Conservation (phyloP, 2,113 vertebrate genomes). For the Eptatretus burgeri region DNA sequence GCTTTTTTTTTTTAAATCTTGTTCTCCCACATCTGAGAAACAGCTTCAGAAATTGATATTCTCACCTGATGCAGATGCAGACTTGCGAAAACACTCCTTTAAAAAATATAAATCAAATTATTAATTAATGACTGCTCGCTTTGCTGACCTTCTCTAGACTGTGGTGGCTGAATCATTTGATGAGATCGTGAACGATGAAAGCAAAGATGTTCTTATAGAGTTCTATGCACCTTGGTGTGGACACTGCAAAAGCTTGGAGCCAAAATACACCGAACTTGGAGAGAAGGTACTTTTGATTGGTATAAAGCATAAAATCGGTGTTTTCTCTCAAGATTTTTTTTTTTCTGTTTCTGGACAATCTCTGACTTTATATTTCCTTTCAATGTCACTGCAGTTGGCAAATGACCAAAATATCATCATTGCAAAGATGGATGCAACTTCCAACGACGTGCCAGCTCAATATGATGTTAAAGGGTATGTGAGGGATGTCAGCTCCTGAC, state of each 20-base stretch:
- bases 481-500: not conserved
- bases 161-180: constrained; percentile 88
- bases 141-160: constrained; percentile 21
- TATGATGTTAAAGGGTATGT: constrained; percentile 88
- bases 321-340: not conserved
- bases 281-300: constrained; percentile 37
- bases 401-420: constrained; percentile 52
- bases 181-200: constrained; percentile 57
- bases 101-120: too few species aligned
- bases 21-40: too few species aligned
- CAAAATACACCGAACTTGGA: constrained; percentile 71
- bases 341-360: not conserved
- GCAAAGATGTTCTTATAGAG: constrained; percentile 81
- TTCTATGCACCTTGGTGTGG: constrained; percentile 96
- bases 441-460: constrained; percentile 72
- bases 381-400: constrained; percentile 22
- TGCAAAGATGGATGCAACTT: constrained; percentile 96
- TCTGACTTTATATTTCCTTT: too few species aligned
- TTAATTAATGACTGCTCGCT: too few species aligned
- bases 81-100: too few species aligned
- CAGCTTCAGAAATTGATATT: too few species aligned
- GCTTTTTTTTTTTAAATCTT: not conserved
- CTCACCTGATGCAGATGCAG: too few species aligned
- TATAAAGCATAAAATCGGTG: not conserved
- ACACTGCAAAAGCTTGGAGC: constrained; percentile 90